These are phyloP conservation scores for Drosophila suzukii DNA, from an alignment of 1,140 invertebrate species.

Conservation along the genomic window DNA sequence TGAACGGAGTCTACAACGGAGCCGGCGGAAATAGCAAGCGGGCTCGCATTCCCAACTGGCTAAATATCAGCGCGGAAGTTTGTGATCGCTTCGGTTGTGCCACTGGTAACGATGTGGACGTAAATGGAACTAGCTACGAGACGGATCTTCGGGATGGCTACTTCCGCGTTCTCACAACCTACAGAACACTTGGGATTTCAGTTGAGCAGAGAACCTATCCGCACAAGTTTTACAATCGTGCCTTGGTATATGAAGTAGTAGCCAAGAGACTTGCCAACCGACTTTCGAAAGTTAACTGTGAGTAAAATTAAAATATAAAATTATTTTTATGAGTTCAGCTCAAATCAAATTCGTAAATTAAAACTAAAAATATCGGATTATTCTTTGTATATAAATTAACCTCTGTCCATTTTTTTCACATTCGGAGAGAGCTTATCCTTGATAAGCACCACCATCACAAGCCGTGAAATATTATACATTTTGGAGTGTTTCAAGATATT, in stretches of 20 bases:
- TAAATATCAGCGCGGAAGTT: conserved; percentile 83
- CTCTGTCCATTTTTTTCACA: too few relatives aligned
- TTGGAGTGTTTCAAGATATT: too few relatives aligned
- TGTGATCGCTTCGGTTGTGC: conserved; percentile 48
- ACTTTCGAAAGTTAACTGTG: conserved; percentile 19
- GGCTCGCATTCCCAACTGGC: conserved; percentile 86
- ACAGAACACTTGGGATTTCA: conserved; percentile 34
- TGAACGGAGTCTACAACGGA: conserved; percentile 87
- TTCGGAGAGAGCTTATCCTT: too few relatives aligned
- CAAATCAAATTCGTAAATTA: too few relatives aligned
- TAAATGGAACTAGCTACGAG: conserved; percentile 83
- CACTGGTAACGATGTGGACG: conserved; percentile 26
- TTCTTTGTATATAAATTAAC: too few relatives aligned
- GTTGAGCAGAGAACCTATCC: conserved; percentile 85
- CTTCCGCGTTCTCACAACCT: conserved; percentile 46
- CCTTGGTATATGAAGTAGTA: conserved; percentile 86
- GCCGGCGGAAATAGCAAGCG: conserved; percentile 85
- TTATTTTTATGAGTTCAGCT: too few relatives aligned
- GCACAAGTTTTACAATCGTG: conserved; percentile 86
- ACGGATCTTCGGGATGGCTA: conserved; percentile 66
- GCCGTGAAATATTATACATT: too few relatives aligned
- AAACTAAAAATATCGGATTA: too few relatives aligned
- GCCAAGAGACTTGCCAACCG: conserved; percentile 20
- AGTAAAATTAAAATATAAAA: neutral
- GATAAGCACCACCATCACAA: too few relatives aligned